These are phyloP conservation scores for Hybos culiciformis DNA, from an alignment of 2,888 invertebrate species.

Conservation along the genomic window DNA sequence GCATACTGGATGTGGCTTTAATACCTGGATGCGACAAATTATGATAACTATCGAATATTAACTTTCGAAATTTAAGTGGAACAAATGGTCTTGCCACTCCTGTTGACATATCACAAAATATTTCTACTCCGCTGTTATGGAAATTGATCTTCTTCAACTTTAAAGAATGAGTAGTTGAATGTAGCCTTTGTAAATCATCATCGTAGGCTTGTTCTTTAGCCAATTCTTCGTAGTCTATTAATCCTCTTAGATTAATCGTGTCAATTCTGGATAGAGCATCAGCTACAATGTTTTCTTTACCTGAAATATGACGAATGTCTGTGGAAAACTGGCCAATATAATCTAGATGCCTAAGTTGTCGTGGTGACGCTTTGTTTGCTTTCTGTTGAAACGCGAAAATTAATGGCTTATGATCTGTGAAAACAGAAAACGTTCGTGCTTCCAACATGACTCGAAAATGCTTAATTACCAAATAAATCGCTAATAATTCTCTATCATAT, in stretches of 20 bases:
- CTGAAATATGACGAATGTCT: conserved; percentile 9
- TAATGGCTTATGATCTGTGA: conserved; percentile 4
- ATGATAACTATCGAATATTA: conserved; percentile 10
- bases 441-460: background rate
- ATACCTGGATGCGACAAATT: conserved; percentile 15
- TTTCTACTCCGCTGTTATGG: background rate
- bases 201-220: conserved; percentile 3
- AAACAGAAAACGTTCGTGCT: background rate
- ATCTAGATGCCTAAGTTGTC: conserved; percentile 7
- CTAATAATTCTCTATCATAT: conserved; percentile 5
- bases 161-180: background rate
- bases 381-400: conserved; percentile 4
- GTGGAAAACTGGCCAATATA: conserved; percentile 9
- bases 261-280: conserved; percentile 9
- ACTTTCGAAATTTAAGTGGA: background rate
- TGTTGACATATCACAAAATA: conserved; percentile 4
- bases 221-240: conserved; percentile 4
- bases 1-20: conserved; percentile 8
- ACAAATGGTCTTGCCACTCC: background rate
- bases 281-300: conserved; percentile 6
- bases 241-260: background rate
- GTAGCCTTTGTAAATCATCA: background rate
- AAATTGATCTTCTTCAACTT: background rate
- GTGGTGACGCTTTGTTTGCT: conserved; percentile 1
- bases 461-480: conserved; percentile 4